Conservation (phyloP, 2,113 vertebrate species). For the Gallinago paraguaiae region DNA sequence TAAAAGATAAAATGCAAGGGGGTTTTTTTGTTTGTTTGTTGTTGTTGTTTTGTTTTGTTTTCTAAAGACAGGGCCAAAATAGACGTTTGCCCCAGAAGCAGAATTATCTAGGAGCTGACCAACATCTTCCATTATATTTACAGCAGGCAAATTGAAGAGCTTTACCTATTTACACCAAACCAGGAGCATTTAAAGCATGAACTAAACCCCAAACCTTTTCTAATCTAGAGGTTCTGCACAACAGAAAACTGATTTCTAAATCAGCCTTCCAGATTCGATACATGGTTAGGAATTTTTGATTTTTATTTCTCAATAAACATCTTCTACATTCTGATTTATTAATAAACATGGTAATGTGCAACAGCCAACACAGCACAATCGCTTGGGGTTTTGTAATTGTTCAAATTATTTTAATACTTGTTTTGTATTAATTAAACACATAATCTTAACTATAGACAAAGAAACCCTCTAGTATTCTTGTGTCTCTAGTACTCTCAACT, state of each 20-base stretch:
- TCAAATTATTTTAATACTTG: neutral
- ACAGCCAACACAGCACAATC: neutral
- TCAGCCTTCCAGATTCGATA: neutral
- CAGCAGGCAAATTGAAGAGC: neutral
- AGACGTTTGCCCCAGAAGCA: neutral
- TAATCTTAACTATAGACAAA: neutral
- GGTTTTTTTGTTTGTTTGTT: no score
- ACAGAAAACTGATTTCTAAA: neutral
- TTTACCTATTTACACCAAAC: neutral
- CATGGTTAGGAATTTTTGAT: neutral
- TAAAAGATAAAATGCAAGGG: neutral
- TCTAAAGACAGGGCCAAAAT: neutral
- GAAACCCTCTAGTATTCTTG: neutral
- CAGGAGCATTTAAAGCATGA: neutral
- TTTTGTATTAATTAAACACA: neutral
- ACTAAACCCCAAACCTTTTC: neutral
- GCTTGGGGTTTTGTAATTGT: neutral
- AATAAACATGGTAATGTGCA: neutral
- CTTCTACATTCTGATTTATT: neutral
- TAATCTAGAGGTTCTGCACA: neutral
- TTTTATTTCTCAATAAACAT: neutral
- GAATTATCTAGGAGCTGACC: neutral
- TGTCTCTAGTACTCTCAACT: neutral
- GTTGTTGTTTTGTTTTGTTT: neutral
- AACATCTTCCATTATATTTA: neutral